Base-by-base conservation (phyloP, 2,888 invertebrate species). In the Eupithecia vulgata region DNA sequence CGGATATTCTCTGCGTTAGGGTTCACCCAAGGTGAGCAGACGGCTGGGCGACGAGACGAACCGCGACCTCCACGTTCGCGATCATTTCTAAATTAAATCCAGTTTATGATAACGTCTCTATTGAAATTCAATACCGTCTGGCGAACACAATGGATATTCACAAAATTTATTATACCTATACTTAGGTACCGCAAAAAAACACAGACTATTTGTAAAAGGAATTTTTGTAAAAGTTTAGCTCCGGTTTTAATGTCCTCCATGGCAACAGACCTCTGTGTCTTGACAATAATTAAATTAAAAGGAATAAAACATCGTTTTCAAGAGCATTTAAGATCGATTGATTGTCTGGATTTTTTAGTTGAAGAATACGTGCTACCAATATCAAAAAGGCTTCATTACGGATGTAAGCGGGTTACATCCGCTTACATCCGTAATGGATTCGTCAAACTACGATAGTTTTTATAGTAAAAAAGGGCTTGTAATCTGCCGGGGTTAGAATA, bases 11-110 rank as follows among this genome's bases (percentile, higher is more conserved):
- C 81, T 83, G 79, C 80, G 81, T 83, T 82, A 85, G 87, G 86
- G 86, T 85, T 86, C 84, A 85, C 85, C 84, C 91, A 91, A 91
- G 90, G 90, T 90, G 89, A 91, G 87, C 89, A 92, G 92, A 92
- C 92, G 88, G 91, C 91, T 90, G 82, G 92, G 90, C 91, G 92
- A 83, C 91, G 85, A 85, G 85, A 85, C 87, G 83, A 83, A 77
- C 84, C 83, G 81, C 87, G 90, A 89, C 90, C 88, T 90, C 87
- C 87, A 83, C 82, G 86, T 84, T 83, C 87, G 85, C 86, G 83
- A 87, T 90, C 89, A 90, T 91, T 91, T 90, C 86, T 87, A 87
- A 90, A 91, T 91, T 82, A 90, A 90, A 90, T 89, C 86, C 85
- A 82, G 82, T 87, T 85, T 88, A 88, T 88, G 84, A 89, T 87